Evolutionary conservation across 1,140 invertebrate genomes (phyloP).

Genomic region (Drosophila bocqueti): DNA sequence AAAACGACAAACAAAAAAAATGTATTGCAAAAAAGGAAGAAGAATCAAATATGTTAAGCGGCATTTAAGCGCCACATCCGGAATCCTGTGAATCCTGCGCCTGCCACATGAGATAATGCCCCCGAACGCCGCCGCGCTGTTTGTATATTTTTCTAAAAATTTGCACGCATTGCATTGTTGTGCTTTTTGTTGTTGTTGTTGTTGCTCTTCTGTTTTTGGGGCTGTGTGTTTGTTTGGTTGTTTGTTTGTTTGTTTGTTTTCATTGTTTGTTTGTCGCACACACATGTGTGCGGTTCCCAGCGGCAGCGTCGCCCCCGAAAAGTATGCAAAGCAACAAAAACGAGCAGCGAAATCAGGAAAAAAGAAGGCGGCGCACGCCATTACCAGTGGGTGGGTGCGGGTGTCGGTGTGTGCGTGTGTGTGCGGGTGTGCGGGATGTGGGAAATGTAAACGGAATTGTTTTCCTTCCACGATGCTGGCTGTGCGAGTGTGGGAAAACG

Average conservation of each 20-base stretch:
- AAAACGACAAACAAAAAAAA: conserved; percentile 16
- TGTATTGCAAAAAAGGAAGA: conserved; percentile 16
- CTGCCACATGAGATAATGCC: conserved; percentile 75
- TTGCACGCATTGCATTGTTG: conserved; percentile 79
- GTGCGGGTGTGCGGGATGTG: conserved; percentile 41
- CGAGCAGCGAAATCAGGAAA: conserved; percentile 54
- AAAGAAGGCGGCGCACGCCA: conserved; percentile 58
- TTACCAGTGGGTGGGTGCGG: conserved; percentile 12
- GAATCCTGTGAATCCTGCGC: conserved; percentile 50
- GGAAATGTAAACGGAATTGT: conserved; percentile 83
- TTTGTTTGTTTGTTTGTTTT: conserved; percentile 62
- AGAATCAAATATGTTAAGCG: conserved; percentile 79
- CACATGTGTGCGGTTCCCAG: conserved; percentile 79
- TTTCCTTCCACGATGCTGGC: conserved; percentile 68
- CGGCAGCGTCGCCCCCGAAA: conserved; percentile 48
- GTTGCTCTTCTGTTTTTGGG: conserved; percentile 39
- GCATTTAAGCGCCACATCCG: conserved; percentile 66
- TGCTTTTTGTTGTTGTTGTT: conserved; percentile 32
- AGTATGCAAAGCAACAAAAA: conserved; percentile 74
- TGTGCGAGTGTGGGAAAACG: conserved; percentile 40
- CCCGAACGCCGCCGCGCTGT: conserved; percentile 10
- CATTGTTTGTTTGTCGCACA: conserved; percentile 63
- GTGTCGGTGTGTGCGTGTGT: neutral
- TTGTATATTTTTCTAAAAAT: conserved; percentile 83
- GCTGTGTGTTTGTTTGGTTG: conserved; percentile 29